phyloP scores from a whole-genome alignment of 2,797 vertebrate species.

The Epinephelus awoara region DNA sequence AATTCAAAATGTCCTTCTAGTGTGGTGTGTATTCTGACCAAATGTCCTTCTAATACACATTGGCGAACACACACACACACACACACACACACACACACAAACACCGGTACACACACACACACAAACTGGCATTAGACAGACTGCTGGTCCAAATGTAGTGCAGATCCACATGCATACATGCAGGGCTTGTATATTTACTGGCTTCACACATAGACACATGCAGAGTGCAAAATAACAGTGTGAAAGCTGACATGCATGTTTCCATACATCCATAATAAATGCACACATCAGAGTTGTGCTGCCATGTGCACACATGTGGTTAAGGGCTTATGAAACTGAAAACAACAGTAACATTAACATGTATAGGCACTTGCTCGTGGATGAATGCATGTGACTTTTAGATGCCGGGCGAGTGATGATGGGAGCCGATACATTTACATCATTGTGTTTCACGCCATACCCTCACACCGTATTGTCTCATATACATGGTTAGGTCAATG shows the following conservation, averaged over 20 bases:
- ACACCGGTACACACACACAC: constrained; percentile 23
- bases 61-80: too few relatives aligned
- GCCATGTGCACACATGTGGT: constrained; percentile 34
- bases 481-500: not conserved
- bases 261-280: constrained; percentile 16
- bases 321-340: constrained; percentile 23
- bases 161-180: constrained; percentile 41
- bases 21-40: too few relatives aligned
- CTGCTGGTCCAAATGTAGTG: constrained; percentile 59
- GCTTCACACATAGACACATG: constrained; percentile 33
- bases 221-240: constrained; percentile 10
- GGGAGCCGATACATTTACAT: constrained; percentile 15
- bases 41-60: too few relatives aligned
- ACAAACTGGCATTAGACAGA: constrained; percentile 52
- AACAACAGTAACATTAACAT: constrained; percentile 11
- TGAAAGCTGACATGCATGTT: constrained; percentile 16
- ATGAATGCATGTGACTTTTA: constrained; percentile 36
- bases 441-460: constrained; percentile 13
- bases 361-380: constrained; percentile 4
- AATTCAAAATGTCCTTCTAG: too few relatives aligned
- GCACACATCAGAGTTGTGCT: constrained; percentile 15
- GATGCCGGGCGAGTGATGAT: constrained; percentile 30
- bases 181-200: constrained; percentile 33
- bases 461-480: constrained; percentile 21
- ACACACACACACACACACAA: not conserved